Conservation (phyloP, 2,113 vertebrate genomes). For the Saccopteryx leptura region DNA sequence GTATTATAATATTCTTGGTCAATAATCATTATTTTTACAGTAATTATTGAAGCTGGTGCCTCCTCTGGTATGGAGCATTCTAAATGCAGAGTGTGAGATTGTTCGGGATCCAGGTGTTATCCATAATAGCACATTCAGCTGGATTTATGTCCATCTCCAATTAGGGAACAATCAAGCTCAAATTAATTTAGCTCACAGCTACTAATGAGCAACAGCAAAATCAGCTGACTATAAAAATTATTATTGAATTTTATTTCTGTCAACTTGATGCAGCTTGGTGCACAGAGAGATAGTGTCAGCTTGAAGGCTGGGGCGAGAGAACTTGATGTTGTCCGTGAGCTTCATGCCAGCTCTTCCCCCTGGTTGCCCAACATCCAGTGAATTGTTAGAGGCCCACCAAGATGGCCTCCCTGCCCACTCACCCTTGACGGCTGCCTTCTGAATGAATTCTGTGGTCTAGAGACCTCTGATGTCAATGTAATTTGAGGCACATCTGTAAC, state of each 20-base stretch:
- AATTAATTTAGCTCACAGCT: slow-evolving; percentile 79
- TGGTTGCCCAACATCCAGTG: background rate
- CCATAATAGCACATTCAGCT: slow-evolving; percentile 69
- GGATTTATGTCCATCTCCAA: slow-evolving; percentile 80
- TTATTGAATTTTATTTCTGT: slow-evolving; percentile 80
- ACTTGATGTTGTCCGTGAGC: background rate
- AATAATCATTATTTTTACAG: slow-evolving; percentile 69
- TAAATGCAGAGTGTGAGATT: background rate
- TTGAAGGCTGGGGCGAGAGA: slow-evolving; percentile 2
- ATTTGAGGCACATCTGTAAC: background rate
- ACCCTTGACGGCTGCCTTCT: background rate
- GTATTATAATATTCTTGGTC: slow-evolving; percentile 65
- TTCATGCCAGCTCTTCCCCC: background rate
- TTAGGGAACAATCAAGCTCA: slow-evolving; percentile 80
- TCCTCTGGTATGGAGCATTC: background rate
- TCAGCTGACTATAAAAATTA: slow-evolving; percentile 79
- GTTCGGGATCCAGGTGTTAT: slow-evolving; percentile 64
- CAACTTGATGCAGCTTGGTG: background rate
- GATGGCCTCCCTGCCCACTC: background rate
- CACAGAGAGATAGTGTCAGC: background rate
- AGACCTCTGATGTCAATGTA: background rate
- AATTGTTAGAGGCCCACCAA: background rate
- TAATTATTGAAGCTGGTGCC: slow-evolving; percentile 54
- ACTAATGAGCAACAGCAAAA: slow-evolving; percentile 79
- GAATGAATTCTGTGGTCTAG: slow-evolving; percentile 9